Evolutionary conservation across 2,113 vertebrate genomes (phyloP).

Genomic region (Sinocyclocheilus maitianheensis): DNA sequence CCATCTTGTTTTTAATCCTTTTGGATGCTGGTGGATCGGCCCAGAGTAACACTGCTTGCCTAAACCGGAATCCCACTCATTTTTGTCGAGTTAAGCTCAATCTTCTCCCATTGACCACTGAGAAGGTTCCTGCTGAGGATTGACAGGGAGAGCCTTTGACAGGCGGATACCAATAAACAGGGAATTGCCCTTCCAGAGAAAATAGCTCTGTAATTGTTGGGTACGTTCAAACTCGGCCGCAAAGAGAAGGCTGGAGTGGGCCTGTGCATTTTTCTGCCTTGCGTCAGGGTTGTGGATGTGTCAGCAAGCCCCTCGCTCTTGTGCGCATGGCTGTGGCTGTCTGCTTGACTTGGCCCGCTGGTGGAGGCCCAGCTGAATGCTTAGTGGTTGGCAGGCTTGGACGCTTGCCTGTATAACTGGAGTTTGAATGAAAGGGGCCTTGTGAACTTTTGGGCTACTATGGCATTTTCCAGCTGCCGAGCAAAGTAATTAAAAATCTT

Average conservation of each 20-base stretch:
- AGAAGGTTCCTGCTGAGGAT: constrained; percentile 41
- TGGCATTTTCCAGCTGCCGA: constrained; percentile 59
- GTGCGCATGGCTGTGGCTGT: constrained; percentile 61
- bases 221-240: constrained; percentile 69
- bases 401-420: constrained; percentile 54
- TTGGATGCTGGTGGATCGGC: not conserved
- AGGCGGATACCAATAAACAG: constrained; percentile 74
- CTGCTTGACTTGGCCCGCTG: constrained; percentile 56
- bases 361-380: constrained; percentile 46
- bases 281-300: constrained; percentile 74
- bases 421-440: constrained; percentile 58
- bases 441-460: constrained; percentile 58
- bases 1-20: constrained; percentile 51
- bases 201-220: constrained; percentile 79
- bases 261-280: constrained; percentile 71
- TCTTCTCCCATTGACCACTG: constrained; percentile 41
- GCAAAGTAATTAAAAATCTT: constrained; percentile 56
- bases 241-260: constrained; percentile 64
- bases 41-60: not conserved
- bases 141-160: constrained; percentile 59
- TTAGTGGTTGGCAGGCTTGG: constrained; percentile 54
- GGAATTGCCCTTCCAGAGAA: constrained; percentile 74
- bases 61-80: constrained; percentile 45
- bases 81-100: constrained; percentile 35
- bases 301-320: constrained; percentile 60